Evolutionary conservation across 2,113 vertebrate genomes (phyloP), one percentile per base, ranked within the genome.

Genomic region (Gallinago media): DNA sequence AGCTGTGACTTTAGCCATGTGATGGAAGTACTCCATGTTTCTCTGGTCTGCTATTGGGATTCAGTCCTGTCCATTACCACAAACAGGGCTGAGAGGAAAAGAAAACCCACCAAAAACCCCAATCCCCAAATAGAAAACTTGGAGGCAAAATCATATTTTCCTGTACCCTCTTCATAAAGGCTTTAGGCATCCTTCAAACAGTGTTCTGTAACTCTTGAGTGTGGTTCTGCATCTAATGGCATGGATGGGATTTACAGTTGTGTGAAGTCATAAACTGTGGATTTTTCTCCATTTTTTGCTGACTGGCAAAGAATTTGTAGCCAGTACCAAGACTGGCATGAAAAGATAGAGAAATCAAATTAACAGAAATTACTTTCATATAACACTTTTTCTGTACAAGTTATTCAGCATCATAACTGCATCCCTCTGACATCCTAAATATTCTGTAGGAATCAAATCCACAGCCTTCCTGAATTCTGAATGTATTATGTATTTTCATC

Each of bases 401-500:
- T 66, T 55, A 66, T 38, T 38, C 62, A 85, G 54, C 36, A 88
- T 34, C 71, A 36, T 72, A 81, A 77, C n/a, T 58, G 3, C 38
- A 81, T 93, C 27, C 12, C 7, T 94, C 29, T 61, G 44, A 32
- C 27, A 56, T 80, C 59, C 20, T 44, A 68, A 83, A 81, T 82
- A 79, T 36, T 44, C 15, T 63, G 27, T 92, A 66, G 85, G 14
- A 88, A 70, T 93, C 6, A 83, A 86, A 94, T 62, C 29, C 54
- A 54, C 3, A 32, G 21, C 21, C 54, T 75, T 92, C 70, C 81
- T 73, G 12, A 85, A 50, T 81, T 85, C 25, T 29, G 32, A 84
- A 19, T 14, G 9, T 61, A 19, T 25, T n/a, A 21, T 7, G 5
- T 1, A 22, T 91, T 91, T 89, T 76, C 79, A 38, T 68, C 77